Evolutionary conservation across 2,113 vertebrate species (phyloP), one percentile per base, ranked within the genome.

Genomic region (Cryptotis parvus): DNA sequence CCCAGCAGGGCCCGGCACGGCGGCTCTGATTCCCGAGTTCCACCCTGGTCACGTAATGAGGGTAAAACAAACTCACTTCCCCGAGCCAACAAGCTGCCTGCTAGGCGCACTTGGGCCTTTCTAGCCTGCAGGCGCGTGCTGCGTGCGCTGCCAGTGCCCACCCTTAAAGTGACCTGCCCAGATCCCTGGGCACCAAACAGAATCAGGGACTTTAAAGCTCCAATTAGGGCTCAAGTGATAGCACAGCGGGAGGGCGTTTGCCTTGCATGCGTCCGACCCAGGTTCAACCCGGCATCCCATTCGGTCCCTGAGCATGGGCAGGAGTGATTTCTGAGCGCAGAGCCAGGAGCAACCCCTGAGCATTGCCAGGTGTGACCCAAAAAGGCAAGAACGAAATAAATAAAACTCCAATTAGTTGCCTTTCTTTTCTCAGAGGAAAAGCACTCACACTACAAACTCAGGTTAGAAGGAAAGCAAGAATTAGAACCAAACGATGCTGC

Each of bases 401-500:
- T n/a, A n/a, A n/a, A 94, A 41, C 55, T 27, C 24, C 63, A 66
- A 91, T 93, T 83, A 90, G 41, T 52, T 84, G 27, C 18, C 1
- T 24, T 61, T 74, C 29, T 10, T 43, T 81, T 69, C 49, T 73
- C 70, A 91, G 39, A 11, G 10, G 8, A 16, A 82, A 80, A 90
- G 80, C 96, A 95, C 93, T 96, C 98, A 98, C 98, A 98, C 98
- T 96, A 96, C 96, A 97, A 95, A 96, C 91, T 85, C 84, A 93
- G 18, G 92, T 98, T 98, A 98, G 96, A 94, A 77, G 97, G 39
- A 96, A 97, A 97, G 96, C 97, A 96, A 94, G 95, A 95, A 97
- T 97, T 96, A 97, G 95, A 39, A 95, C 96, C 96, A 86, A 95
- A 96, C 95, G 93, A 96, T 91, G 83, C 95, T 95, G 89, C 96